Evolutionary conservation across 2,888 invertebrate species (phyloP).

Genomic region (Leucophenga maculata): DNA sequence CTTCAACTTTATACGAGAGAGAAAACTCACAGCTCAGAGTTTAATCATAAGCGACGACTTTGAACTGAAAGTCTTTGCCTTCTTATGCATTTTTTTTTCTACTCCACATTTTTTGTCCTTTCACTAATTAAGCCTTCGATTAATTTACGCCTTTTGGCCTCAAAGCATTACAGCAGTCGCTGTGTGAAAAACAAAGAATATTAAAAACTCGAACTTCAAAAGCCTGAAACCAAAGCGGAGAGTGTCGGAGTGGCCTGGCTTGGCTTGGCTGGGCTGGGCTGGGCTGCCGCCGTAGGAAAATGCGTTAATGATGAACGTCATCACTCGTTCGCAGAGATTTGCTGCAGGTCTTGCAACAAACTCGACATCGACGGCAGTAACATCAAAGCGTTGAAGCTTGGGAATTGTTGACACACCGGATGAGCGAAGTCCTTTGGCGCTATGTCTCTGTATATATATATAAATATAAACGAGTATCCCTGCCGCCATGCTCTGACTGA

Average conservation of each 20-base stretch:
- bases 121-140: slow-evolving; percentile 67
- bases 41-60: slow-evolving; percentile 60
- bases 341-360: no score
- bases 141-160: slow-evolving; percentile 69
- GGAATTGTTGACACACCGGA: slow-evolving; percentile 69
- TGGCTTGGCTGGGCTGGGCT: slow-evolving; percentile 40
- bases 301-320: slow-evolving; percentile 60
- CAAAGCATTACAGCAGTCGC: slow-evolving; percentile 45
- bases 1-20: slow-evolving; percentile 59
- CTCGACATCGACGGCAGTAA: slow-evolving; percentile 47
- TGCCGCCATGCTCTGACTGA: slow-evolving; percentile 52
- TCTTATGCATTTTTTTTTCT: slow-evolving; percentile 16
- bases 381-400: slow-evolving; percentile 69
- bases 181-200: slow-evolving; percentile 60
- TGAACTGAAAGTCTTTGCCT: slow-evolving; percentile 36
- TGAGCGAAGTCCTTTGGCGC: slow-evolving; percentile 50
- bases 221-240: slow-evolving; percentile 53
- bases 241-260: slow-evolving; percentile 48
- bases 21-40: slow-evolving; percentile 21
- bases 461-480: no score
- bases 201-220: slow-evolving; percentile 66
- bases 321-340: neutral
- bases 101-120: slow-evolving; percentile 38
- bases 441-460: slow-evolving; percentile 48
- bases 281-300: slow-evolving; percentile 50